Evolutionary conservation across 2,888 invertebrate genomes (phyloP).

Genomic region (Chesias legatella): DNA sequence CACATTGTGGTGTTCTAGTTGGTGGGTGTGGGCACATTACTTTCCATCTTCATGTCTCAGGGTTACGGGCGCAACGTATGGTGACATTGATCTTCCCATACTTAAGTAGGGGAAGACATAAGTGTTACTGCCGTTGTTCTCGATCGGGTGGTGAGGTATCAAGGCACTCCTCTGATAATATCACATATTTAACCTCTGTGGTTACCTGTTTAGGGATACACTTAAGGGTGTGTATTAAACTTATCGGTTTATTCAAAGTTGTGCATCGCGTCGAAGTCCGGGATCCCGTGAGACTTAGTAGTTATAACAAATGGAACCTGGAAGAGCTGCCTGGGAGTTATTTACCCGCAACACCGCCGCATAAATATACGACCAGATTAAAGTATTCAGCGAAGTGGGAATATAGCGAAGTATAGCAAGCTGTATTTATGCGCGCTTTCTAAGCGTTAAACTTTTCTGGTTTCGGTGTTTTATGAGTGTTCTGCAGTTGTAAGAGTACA

Average conservation of each 20-base stretch:
- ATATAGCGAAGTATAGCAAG: slow-evolving; percentile 48
- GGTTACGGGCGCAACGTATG: too few species aligned
- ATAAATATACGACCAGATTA: slow-evolving; percentile 63
- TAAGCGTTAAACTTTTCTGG: slow-evolving; percentile 38
- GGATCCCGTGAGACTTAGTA: slow-evolving; percentile 51
- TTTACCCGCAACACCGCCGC: slow-evolving; percentile 53
- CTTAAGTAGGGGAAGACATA: too few species aligned
- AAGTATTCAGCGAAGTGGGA: slow-evolving; percentile 57
- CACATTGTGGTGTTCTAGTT: too few species aligned
- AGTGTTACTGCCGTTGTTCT: too few species aligned
- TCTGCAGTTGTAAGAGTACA: background rate
- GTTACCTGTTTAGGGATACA: slow-evolving; percentile 18
- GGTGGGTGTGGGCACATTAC: too few species aligned
- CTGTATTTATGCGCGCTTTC: slow-evolving; percentile 43
- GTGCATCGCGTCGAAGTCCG: slow-evolving; percentile 40
- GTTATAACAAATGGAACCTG: slow-evolving; percentile 66
- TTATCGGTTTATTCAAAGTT: slow-evolving; percentile 37
- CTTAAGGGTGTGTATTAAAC: slow-evolving; percentile 24
- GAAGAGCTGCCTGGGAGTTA: slow-evolving; percentile 56
- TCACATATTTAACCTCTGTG: too few species aligned
- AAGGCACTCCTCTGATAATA: too few species aligned
- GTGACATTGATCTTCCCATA: too few species aligned
- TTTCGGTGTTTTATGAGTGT: slow-evolving; percentile 24
- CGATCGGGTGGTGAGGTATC: too few species aligned
- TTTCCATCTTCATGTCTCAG: too few species aligned